Evolutionary conservation across 2,797 vertebrate genomes (phyloP), one percentile per base, ranked within the genome.

Genomic region (Rhabdomys pumilio): DNA sequence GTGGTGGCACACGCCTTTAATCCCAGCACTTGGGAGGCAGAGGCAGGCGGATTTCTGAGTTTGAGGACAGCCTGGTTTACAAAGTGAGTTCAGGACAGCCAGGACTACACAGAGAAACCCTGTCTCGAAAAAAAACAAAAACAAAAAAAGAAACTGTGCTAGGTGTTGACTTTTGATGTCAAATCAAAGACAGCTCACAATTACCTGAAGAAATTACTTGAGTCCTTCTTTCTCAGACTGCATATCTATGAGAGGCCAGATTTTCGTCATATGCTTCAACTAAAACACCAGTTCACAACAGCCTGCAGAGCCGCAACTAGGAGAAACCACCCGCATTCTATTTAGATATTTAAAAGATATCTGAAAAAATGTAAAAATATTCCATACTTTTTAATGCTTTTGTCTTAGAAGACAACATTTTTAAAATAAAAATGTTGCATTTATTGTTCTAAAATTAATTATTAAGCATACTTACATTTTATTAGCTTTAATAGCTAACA

Each of bases 371-470:
- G 14, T 65, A 15, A 89, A 93, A 88, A n/a, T 67, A 83, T 90
- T 95, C 63, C 3, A 57, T 3, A 80, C 24, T 83, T 72, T n/a
- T 59, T 81, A 17, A 10, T 50, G 6, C 76, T 67, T 44, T 94
- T 63, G n/a, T 82, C 65, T 93, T 91, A 13, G 31, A 92, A 93
- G 76, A 31, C 31, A 17, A 65, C 14, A 3, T 12, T 95, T 76
- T 93, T 90, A 50, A 44, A 55, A 57, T 61, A 67, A 87, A 77
- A 82, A 73, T 67, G 20, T 69, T 83, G 72, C 50, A 2, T 86
- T 81, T 84, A 41, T n/a, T 93, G 63, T 97, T 57, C 98, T 97
- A 59, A 95, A 95, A 67, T 95, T 76, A 91, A 84, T 97, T 57
- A 50, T 81, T 79, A 91, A 79, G 55, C 76, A 41, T 59, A 75